Evolutionary conservation across 2,888 invertebrate species (phyloP).

Genomic region (Bimastos eiseni): DNA sequence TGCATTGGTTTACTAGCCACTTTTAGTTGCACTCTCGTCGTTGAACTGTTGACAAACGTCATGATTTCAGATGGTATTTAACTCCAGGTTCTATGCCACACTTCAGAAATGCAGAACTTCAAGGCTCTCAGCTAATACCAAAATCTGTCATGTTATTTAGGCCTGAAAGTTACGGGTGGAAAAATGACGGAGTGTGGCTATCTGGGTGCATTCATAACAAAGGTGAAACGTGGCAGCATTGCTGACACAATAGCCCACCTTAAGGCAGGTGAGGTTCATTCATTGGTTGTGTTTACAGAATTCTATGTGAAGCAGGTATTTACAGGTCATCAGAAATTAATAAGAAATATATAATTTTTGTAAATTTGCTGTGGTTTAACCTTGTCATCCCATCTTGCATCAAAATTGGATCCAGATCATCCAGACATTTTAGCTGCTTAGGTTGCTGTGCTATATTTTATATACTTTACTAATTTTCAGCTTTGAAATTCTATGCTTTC

Average conservation of each 20-base stretch:
- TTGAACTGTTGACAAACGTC: background rate
- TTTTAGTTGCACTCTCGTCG: too few species aligned
- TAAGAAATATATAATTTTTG: background rate
- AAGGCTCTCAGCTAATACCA: background rate
- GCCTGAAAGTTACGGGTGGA: slow-evolving; percentile 93
- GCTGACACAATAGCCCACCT: slow-evolving; percentile 95
- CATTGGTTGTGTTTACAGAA: background rate
- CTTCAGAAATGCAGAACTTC: background rate
- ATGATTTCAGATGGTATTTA: background rate
- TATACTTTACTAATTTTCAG: background rate
- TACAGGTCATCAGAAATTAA: too few species aligned
- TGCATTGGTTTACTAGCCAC: too few species aligned
- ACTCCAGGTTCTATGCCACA: background rate
- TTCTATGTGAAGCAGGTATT: background rate
- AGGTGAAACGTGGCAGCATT: slow-evolving; percentile 95
- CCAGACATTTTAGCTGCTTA: background rate
- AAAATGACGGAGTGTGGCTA: slow-evolving; percentile 73
- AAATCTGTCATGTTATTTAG: slow-evolving; percentile 44
- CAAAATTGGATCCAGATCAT: background rate
- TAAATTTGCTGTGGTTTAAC: background rate
- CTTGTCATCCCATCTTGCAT: background rate
- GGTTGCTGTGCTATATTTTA: background rate
- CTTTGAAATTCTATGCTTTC: background rate
- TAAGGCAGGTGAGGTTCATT: slow-evolving; percentile 77
- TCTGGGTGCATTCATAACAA: slow-evolving; percentile 91